A percentile compares a stretch with the other conserved stretches of the same genome.
Evolutionary conservation across 2,888 invertebrate genomes (phyloP).

Genomic region (Alloplasta piceator): DNA sequence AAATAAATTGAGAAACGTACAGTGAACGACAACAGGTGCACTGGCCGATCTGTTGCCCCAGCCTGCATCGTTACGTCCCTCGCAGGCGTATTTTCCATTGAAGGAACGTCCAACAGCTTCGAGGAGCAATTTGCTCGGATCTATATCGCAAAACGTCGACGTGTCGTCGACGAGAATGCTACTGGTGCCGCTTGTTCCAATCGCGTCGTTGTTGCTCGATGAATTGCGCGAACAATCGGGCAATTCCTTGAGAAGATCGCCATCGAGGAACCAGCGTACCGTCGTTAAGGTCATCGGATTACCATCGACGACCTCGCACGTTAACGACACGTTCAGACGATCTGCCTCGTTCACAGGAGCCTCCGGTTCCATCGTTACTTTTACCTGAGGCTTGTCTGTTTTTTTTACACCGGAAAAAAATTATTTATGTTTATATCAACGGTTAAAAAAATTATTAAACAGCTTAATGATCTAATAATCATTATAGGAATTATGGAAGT

Average conservation of each 20-base stretch:
- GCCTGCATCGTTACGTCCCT: slow-evolving; percentile 94
- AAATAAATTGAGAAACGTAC: slow-evolving; percentile 84
- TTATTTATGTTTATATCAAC: too few relatives aligned
- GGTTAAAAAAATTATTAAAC: too few relatives aligned
- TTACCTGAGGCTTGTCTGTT: slow-evolving; percentile 91
- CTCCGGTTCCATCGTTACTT: slow-evolving; percentile 90
- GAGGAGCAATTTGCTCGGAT: slow-evolving; percentile 93
- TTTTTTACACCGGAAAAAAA: slow-evolving; percentile 46
- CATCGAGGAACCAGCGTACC: slow-evolving; percentile 95
- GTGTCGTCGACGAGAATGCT: slow-evolving; percentile 74
- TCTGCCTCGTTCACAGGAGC: slow-evolving; percentile 92
- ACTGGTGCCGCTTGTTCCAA: slow-evolving; percentile 69
- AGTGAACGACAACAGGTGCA: slow-evolving; percentile 92
- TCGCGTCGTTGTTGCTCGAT: slow-evolving; percentile 48
- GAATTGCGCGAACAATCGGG: slow-evolving; percentile 89
- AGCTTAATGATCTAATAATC: too few relatives aligned
- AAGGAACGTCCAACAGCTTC: slow-evolving; percentile 94
- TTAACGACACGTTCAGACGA: slow-evolving; percentile 91
- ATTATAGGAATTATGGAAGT: too few relatives aligned
- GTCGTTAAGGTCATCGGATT: slow-evolving; percentile 90
- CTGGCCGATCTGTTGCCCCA: slow-evolving; percentile 93
- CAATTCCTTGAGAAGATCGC: slow-evolving; percentile 92
- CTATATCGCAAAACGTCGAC: slow-evolving; percentile 90
- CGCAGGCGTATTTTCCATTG: slow-evolving; percentile 97
- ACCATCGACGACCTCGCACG: slow-evolving; percentile 91